Base-by-base conservation (phyloP, 2,113 vertebrate species). In the Vireo altiloquus region DNA sequence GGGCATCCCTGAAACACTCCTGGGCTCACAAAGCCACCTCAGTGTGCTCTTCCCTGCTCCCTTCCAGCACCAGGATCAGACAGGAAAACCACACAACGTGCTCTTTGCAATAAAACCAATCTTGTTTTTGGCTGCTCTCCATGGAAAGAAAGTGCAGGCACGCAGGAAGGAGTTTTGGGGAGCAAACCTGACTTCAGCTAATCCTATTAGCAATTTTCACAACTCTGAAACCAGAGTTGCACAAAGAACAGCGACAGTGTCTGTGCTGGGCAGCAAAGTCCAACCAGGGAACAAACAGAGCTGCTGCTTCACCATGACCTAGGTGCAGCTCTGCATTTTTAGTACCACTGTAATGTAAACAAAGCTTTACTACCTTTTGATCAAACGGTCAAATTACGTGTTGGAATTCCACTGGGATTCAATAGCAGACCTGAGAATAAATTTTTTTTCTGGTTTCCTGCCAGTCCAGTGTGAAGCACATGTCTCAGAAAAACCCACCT, bases 261-360 rank as follows among this genome's bases (percentile, higher is more conserved):
- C 47, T 64, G 75, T 23, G 54, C 71, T 15, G 44, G 40, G 54
- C 56, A 84, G 64, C 76, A 64, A 59, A 74, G 52, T 21, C 65
- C 69, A 30, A 12, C 0, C 68, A 46, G 39, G 24, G 53, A 49
- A 33, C 64, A 66, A 47, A 57, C 59, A 72, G 33, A 63, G 39
- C 27, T 10, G n/a, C 21, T 7, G 49, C 35, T 13, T 59, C 47
- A 54, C 15, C 14, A 1, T 2, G 3, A 25, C 0, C 0, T 0
- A 8, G 22, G 19, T 24, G 71, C 68, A 53, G 49, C 46, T 76
- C 24, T 53, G 82, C 54, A 19, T 20, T 80, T 59, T 33, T 40
- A 64, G 11, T 11, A 19, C 12, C 44, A 24, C 47, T 69, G 53
- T 11, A 53, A 63, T 0, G 5, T 15, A 50, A 42, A 69, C 52